Evolutionary conservation across 2,113 vertebrate species (phyloP), one percentile per base, ranked within the genome.

Genomic region (Phalacrocorax aristotelis): DNA sequence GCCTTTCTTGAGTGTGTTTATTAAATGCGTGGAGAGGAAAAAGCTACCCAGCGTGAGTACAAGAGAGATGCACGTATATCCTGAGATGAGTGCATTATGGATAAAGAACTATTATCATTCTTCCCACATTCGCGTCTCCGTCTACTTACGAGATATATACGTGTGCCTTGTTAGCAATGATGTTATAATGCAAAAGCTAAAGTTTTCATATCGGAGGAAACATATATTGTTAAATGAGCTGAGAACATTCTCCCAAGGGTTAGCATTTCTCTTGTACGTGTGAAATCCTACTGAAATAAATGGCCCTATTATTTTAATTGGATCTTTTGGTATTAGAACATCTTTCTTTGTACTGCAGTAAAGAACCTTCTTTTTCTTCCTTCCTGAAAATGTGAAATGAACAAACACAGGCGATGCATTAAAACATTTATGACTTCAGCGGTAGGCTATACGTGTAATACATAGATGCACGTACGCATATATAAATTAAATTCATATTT

Each of bases 291-390:
- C 93, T 82, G 95, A 97, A 97, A 97, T 94, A 95, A 98, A 97
- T 97, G 89, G 94, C 80, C 80, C 93, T 97, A 96, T 97, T 97
- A 97, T 97, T 97, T 97, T 98, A 98, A 97, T 98, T 97, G 92
- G 90, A 94, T 97, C 93, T 97, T 96, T 93, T 88, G 82, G 80
- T 97, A 96, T 98, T 97, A 96, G 94, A 95, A 87, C 87, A 97
- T 97, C 90, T 96, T 92, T 95, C 93, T 96, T 95, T 69, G 90
- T 96, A 60, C 79, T 91, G 74, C 79, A 72, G 85, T 78, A 95
- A 91, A 95, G 93, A 96, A 89, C 79, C 42, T 96, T 71, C 68
- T 90, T 91, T 94, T 83, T 46, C 60, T 84, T 89, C 70, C 68
- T 95, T 62, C 58, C n/a, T 85, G 62, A 91, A 96, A 97, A 93